These are phyloP conservation scores for Grantiella picta DNA, from an alignment of 2,113 vertebrate genomes.

Conservation along the genomic window DNA sequence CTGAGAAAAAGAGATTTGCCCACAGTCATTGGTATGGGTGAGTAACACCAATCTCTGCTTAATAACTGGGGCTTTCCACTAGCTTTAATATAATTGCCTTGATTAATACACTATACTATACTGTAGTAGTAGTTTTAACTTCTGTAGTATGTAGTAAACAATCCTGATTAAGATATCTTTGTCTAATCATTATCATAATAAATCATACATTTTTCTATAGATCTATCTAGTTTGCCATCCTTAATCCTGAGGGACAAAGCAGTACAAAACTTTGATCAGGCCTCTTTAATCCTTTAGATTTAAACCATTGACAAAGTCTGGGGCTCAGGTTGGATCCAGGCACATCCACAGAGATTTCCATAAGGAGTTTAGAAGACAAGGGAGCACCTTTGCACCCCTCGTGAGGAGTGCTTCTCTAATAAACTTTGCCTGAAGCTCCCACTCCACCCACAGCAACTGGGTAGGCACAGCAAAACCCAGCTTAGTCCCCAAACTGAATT, in stretches of 20 bases:
- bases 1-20: neutral
- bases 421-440: neutral
- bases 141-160: neutral
- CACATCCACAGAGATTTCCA: neutral
- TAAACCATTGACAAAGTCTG: fast-evolving
- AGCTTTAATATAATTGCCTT: neutral
- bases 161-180: neutral
- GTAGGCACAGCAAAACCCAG: neutral
- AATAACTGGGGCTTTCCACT: fast-evolving
- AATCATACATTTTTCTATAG: neutral
- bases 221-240: neutral
- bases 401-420: neutral
- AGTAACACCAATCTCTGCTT: neutral
- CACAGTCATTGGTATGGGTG: neutral
- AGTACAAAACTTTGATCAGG: neutral
- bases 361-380: neutral
- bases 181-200: neutral
- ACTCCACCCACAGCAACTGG: neutral
- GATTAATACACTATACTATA: too few relatives aligned
- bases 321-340: neutral
- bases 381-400: neutral
- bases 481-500: neutral
- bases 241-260: neutral
- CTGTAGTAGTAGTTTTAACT: neutral
- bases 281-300: neutral